Conservation (phyloP, 1,140 invertebrate species). For the Brachionus koreanus region DNA sequence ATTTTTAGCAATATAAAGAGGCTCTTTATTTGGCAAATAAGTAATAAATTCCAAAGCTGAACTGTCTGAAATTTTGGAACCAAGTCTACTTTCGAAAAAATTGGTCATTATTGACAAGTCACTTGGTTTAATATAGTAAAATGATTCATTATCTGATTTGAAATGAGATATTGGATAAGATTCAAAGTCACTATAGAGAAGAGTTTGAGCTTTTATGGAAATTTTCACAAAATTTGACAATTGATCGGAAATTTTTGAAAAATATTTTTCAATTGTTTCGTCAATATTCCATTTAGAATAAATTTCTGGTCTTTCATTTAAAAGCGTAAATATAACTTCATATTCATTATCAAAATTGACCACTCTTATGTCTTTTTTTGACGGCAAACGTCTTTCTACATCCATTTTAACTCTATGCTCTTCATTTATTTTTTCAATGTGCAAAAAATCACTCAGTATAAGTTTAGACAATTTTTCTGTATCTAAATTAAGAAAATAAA, state of each 20-base stretch:
- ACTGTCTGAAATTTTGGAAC: slow-evolving; percentile 65
- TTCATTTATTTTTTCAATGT: slow-evolving; percentile 17
- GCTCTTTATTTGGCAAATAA: slow-evolving; percentile 71
- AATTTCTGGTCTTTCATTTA: slow-evolving; percentile 11
- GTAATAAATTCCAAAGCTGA: slow-evolving; percentile 78
- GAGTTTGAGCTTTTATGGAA: slow-evolving; percentile 25
- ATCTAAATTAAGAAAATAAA: not conserved
- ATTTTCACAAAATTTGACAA: not conserved
- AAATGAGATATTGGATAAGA: not conserved
- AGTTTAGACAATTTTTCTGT: not conserved
- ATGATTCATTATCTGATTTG: not conserved
- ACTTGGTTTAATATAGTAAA: slow-evolving; percentile 16
- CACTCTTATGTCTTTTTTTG: slow-evolving; percentile 18
- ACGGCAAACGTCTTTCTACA: not conserved
- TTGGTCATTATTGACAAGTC: slow-evolving; percentile 36
- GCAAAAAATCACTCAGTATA: not conserved
- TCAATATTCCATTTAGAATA: slow-evolving; percentile 38
- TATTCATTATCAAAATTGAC: slow-evolving; percentile 43
- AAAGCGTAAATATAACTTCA: slow-evolving; percentile 25
- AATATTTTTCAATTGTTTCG: slow-evolving; percentile 6
- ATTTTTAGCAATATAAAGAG: slow-evolving; percentile 5
- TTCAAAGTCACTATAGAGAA: slow-evolving; percentile 24
- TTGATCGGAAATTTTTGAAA: not conserved
- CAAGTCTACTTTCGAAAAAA: slow-evolving; percentile 34
- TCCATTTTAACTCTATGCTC: slow-evolving; percentile 8